A percentile compares a stretch with the other conserved stretches of the same genome.
Conservation (phyloP, 2,113 vertebrate species). For the Melierax canorus region DNA sequence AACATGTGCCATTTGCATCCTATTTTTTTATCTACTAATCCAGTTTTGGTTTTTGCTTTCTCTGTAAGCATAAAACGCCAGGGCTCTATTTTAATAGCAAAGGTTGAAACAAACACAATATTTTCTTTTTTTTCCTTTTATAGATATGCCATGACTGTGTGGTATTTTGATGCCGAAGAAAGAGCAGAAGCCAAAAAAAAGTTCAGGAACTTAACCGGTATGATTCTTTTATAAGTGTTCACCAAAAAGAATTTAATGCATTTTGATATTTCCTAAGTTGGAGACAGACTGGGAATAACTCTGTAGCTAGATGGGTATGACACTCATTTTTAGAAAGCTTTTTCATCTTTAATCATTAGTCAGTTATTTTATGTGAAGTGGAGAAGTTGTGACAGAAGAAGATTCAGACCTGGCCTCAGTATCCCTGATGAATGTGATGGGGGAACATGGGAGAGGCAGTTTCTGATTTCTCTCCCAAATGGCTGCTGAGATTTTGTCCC, state of each 20-base stretch:
- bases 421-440: neutral
- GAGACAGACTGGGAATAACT: neutral
- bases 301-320: neutral
- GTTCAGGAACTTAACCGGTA: conserved; percentile 87
- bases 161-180: conserved; percentile 96
- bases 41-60: neutral
- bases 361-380: neutral
- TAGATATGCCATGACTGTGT: conserved; percentile 95
- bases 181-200: conserved; percentile 92
- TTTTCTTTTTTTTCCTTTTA: conserved; percentile 34
- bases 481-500: neutral
- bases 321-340: neutral
- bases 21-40: neutral
- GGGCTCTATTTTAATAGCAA: neutral
- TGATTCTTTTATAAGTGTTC: neutral
- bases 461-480: neutral
- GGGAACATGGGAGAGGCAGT: neutral
- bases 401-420: neutral
- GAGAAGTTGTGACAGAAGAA: neutral
- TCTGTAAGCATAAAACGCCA: neutral
- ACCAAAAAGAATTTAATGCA: neutral
- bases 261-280: neutral
- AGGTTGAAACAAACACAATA: neutral
- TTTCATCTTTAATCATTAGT: neutral
- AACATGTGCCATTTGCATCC: neutral